Evolutionary conservation across 2,113 vertebrate species (phyloP), one percentile per base, ranked within the genome.

Genomic region (Seriola dumerili): DNA sequence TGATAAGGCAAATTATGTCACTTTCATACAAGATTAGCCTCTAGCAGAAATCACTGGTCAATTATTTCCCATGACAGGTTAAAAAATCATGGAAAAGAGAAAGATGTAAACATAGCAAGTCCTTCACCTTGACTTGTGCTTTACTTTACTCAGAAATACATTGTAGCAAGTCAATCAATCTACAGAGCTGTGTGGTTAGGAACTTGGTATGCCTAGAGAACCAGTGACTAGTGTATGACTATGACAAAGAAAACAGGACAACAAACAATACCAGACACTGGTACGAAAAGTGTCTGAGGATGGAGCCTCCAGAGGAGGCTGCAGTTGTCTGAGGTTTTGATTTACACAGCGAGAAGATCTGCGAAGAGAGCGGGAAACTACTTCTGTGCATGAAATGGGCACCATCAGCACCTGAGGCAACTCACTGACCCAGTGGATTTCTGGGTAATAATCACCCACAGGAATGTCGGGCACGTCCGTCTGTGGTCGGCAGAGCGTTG

Each of bases 401-500:
- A 72, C 62, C 72, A 44, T 36, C 42, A 42, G 75, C 84, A 91
- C 89, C 89, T 89, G 85, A 88, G 80, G 78, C 86, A 89, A 85
- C 78, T 76, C 89, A 74, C 10, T 59, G 84, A 67, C 78, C 74
- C 76, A 84, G 77, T 66, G 84, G 84, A 82, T 85, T 92, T 91
- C 84, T 91, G 87, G 88, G 91, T 94, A 94, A 93, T 93, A 91
- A 94, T 94, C 92, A 90, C 84, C 89, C 91, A 88, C 89, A 94
- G 92, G 94, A 94, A 95, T 94, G 88, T 81, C 48, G 65, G 80
- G 93, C 87, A 94, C 61, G 91, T 94, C 91, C 85, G 81, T 66
- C 88, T 70, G 87, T 40, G 89, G 86, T 78, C 79, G 44, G 64
- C 68, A 32, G 84, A 90, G 76, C 81, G 59, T 78, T 78, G 83